A percentile compares a stretch with the other conserved stretches of the same genome.
Evolutionary conservation across 2,113 vertebrate genomes (phyloP).

Genomic region (Calonectris borealis): DNA sequence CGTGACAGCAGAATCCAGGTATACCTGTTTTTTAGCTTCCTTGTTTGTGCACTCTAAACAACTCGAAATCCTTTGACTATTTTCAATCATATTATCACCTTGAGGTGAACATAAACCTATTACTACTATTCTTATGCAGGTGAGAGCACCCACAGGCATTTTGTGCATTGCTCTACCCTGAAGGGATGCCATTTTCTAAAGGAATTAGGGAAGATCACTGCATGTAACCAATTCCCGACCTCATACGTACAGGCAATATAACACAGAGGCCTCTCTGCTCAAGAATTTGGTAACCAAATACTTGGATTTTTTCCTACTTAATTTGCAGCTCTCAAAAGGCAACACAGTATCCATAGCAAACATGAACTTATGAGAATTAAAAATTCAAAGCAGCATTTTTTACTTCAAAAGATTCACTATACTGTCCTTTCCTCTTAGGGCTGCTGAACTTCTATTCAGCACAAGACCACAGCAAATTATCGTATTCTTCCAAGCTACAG

Average conservation of each 20-base stretch:
- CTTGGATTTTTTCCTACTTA: not conserved
- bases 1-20: not conserved
- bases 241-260: not conserved
- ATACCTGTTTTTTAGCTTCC: not conserved
- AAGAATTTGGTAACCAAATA: not conserved
- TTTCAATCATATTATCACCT: not conserved
- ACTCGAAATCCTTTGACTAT: not conserved
- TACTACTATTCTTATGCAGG: not conserved
- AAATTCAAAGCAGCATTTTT: not conserved
- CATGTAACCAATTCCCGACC: not conserved
- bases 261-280: not conserved
- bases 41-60: not conserved
- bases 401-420: not conserved
- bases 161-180: not conserved
- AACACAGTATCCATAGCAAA: not conserved
- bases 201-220: not conserved
- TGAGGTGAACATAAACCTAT: not conserved
- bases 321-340: not conserved
- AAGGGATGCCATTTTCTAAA: not conserved
- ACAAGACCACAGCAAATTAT: not conserved
- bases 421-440: not conserved
- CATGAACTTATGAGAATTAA: not conserved
- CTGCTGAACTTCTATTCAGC: not conserved
- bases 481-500: not conserved
- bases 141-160: not conserved